These are phyloP conservation scores for Microtus montanus DNA, from an alignment of 2,113 vertebrate species.

Conservation along the genomic window DNA sequence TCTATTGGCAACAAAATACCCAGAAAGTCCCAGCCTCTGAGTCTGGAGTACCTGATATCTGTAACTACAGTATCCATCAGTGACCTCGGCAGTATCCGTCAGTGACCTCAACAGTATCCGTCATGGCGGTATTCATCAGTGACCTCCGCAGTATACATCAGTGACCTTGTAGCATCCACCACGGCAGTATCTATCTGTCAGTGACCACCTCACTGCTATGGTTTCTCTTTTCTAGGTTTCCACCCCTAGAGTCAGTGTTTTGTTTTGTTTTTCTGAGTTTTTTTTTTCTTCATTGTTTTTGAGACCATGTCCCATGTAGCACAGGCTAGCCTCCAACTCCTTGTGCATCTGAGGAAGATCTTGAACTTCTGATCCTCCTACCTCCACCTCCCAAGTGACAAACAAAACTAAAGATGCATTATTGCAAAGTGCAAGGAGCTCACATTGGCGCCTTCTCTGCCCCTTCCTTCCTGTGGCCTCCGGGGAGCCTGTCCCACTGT, in stretches of 20 bases:
- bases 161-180: no score
- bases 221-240: neutral
- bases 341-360: neutral
- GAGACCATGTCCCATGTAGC: neutral
- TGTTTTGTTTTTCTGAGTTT: neutral
- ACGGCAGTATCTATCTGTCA: no score
- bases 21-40: neutral
- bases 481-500: neutral
- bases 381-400: neutral
- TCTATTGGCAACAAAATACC: neutral
- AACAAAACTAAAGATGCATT: neutral
- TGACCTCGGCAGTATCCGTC: neutral
- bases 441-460: rapidly evolving
- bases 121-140: no score
- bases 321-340: neutral
- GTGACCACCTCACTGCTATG: rapidly evolving
- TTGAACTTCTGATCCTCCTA: neutral
- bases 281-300: neutral
- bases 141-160: neutral
- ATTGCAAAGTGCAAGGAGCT: rapidly evolving
- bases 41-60: neutral
- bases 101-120: neutral
- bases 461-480: neutral
- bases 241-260: neutral
- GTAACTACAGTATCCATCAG: neutral